phyloP scores from a whole-genome alignment of 2,113 vertebrate species.

The Eulacestoma nigropectus region DNA sequence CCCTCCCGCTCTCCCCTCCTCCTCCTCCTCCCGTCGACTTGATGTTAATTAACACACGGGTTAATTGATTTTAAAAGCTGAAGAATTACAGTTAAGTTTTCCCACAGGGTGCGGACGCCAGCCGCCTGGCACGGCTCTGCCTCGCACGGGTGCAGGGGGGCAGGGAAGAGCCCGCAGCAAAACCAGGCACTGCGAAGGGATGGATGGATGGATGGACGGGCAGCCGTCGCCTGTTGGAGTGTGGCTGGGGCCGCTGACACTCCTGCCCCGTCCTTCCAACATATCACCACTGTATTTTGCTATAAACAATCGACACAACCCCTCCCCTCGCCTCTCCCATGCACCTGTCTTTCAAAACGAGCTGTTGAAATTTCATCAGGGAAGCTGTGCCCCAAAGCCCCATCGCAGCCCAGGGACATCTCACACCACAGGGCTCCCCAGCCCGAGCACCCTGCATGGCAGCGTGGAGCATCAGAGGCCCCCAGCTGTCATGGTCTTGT shows the following conservation, averaged over 20 bases:
- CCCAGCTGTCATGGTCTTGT: not conserved
- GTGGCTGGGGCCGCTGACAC: constrained; percentile 65
- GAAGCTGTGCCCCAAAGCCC: not conserved
- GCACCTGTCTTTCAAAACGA: not conserved
- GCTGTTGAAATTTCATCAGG: not conserved
- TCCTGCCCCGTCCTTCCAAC: constrained; percentile 53
- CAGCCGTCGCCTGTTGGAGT: constrained; percentile 69
- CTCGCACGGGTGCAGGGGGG: constrained; percentile 63
- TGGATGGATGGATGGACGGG: not conserved
- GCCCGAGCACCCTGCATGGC: not conserved
- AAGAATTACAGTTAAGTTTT: constrained; percentile 86
- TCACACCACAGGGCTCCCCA: not conserved
- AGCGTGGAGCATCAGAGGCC: accelerated
- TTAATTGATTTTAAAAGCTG: constrained; percentile 97
- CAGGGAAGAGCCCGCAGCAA: constrained; percentile 65
- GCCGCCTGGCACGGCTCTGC: constrained; percentile 75
- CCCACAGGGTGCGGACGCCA: constrained; percentile 71
- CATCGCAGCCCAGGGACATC: not conserved
- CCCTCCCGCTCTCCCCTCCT: constrained; percentile 73
- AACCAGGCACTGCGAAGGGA: constrained; percentile 46
- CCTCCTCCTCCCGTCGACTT: constrained; percentile 85
- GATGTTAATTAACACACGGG: constrained; percentile 97
- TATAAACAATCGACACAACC: constrained; percentile 63
- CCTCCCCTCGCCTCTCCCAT: constrained; percentile 34
- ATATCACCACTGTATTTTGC: constrained; percentile 65